Conservation (phyloP, 2,797 vertebrate species). For the Monodelphis domestica region DNA sequence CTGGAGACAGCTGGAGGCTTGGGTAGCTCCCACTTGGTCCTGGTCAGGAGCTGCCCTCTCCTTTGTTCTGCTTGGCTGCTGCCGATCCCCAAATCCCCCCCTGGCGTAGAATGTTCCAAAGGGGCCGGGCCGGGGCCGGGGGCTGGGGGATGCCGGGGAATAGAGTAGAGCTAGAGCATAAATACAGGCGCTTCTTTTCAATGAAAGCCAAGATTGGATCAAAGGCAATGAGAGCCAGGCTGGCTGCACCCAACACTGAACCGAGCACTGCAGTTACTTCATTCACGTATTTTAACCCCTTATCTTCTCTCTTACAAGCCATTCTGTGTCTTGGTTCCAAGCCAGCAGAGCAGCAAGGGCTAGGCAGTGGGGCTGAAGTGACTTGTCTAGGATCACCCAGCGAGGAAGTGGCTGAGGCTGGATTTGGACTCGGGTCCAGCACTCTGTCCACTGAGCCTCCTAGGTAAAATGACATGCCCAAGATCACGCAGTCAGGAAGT, state of each 20-base stretch:
- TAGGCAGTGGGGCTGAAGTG: too few relatives aligned
- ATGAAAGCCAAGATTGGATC: too few relatives aligned
- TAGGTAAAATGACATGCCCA: background rate
- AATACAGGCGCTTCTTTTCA: too few relatives aligned
- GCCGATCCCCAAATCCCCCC: background rate
- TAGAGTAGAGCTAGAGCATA: background rate
- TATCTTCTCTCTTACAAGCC: too few relatives aligned
- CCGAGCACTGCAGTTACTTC: background rate
- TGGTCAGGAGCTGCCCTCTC: too few relatives aligned
- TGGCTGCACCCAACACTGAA: background rate
- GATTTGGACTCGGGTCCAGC: too few relatives aligned
- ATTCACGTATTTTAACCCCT: too few relatives aligned
- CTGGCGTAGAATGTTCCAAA: background rate
- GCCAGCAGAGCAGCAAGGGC: too few relatives aligned
- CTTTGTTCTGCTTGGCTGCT: background rate
- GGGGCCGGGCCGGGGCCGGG: background rate
- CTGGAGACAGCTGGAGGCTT: background rate
- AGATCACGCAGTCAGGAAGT: rapidly evolving
- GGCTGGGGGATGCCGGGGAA: background rate
- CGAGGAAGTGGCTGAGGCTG: too few relatives aligned
- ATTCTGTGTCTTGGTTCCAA: too few relatives aligned
- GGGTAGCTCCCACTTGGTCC: background rate
- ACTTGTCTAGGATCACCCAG: too few relatives aligned
- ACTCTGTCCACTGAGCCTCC: too few relatives aligned
- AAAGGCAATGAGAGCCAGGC: background rate